Conservation (phyloP, 2,797 vertebrate genomes). For the Coreius guichenoti region DNA sequence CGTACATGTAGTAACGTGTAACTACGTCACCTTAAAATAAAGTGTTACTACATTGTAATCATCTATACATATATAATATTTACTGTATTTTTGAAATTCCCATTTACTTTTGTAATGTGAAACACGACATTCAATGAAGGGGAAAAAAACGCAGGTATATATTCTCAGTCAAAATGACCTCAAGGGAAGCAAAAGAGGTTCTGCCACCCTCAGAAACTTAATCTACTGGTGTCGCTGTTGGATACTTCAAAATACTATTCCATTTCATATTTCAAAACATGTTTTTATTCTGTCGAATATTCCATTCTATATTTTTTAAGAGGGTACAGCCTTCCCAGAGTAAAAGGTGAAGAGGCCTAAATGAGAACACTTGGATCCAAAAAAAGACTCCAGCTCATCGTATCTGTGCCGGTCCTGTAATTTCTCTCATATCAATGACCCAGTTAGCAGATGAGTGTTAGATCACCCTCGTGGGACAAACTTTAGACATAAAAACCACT, state of each 20-base stretch:
- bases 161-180: not conserved
- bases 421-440: slow-evolving; percentile 55
- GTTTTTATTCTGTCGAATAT: not conserved
- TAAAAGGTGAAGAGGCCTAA: slow-evolving; percentile 29
- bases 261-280: not conserved
- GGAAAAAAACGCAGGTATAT: not conserved
- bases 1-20: too few relatives aligned
- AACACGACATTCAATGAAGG: not conserved
- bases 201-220: not conserved
- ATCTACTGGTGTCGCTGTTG: not conserved
- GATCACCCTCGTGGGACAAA: slow-evolving; percentile 39
- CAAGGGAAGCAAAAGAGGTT: not conserved
- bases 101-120: not conserved
- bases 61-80: not conserved
- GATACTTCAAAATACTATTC: not conserved
- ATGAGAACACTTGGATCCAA: slow-evolving; percentile 25
- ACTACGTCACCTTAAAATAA: too few relatives aligned
- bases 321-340: not conserved
- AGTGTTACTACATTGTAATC: too few relatives aligned
- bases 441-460: slow-evolving; percentile 53
- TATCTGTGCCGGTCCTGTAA: slow-evolving; percentile 49
- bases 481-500: slow-evolving; percentile 2
- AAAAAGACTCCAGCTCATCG: slow-evolving; percentile 33
- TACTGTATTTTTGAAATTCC: not conserved
- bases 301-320: not conserved